Percentiles rank a stretch among this genome's conserved stretches.
Evolutionary conservation across 2,113 vertebrate species (phyloP).

Genomic region (Muntiacus reevesi): DNA sequence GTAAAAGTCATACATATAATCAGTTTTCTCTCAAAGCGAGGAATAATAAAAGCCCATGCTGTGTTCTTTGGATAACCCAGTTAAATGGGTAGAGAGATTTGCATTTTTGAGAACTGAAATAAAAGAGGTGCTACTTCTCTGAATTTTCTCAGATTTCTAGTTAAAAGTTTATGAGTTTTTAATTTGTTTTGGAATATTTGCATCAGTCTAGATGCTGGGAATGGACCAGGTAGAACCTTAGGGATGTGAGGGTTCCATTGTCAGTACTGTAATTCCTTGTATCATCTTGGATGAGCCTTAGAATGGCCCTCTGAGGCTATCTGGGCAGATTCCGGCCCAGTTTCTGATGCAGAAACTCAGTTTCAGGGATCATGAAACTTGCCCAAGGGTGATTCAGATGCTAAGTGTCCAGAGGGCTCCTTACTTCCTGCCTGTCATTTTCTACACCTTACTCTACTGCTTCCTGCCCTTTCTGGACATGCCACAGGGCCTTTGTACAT

Average conservation of each 20-base stretch:
- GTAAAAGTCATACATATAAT: slow-evolving; percentile 51
- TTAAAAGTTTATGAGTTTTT: background rate
- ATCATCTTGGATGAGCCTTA: background rate
- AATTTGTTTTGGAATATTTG: background rate
- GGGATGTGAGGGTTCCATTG: background rate
- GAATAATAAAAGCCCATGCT: slow-evolving; percentile 62
- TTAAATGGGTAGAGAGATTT: slow-evolving; percentile 64
- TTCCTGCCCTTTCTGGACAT: background rate
- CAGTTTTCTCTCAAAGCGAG: slow-evolving; percentile 60
- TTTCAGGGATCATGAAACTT: background rate
- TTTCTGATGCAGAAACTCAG: background rate
- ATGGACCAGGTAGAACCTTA: background rate
- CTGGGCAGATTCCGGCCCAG: background rate
- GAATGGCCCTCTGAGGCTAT: background rate
- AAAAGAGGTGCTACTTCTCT: background rate
- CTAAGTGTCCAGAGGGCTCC: background rate
- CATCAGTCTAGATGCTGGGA: background rate
- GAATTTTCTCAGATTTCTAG: background rate
- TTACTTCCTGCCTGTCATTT: too few species aligned
- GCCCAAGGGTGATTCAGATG: background rate
- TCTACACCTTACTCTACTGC: accelerated
- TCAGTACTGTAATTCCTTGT: accelerated
- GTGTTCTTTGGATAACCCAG: slow-evolving; percentile 58
- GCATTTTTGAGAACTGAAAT: slow-evolving; percentile 33
- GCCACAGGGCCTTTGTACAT: background rate